phyloP scores from a whole-genome alignment of 1,140 invertebrate species.

The Eufriesea mexicana region DNA sequence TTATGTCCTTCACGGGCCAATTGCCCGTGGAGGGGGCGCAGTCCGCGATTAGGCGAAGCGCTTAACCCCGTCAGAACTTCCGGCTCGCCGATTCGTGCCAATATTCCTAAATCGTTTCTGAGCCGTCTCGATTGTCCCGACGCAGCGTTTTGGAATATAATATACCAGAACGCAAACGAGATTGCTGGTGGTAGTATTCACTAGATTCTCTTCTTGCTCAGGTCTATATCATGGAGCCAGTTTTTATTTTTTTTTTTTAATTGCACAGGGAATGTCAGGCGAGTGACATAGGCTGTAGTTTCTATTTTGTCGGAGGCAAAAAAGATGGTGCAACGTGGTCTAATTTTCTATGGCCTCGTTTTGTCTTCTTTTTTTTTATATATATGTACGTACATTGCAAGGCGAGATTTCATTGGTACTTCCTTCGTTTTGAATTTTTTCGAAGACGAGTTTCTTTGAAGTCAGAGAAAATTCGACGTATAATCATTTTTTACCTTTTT shows the following conservation, averaged over 20 bases:
- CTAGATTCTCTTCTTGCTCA: background rate
- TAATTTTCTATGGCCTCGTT: background rate
- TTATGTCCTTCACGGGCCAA: conserved; percentile 34
- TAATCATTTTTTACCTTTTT: too few relatives aligned
- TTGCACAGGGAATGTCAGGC: background rate
- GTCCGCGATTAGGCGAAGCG: conserved; percentile 8
- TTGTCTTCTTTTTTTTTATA: background rate
- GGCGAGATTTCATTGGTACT: background rate
- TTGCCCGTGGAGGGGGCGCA: background rate
- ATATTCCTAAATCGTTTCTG: background rate
- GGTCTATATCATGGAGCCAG: background rate
- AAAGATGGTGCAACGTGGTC: background rate
- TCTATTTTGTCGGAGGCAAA: background rate
- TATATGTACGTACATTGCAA: too few relatives aligned
- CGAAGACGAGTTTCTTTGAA: background rate
- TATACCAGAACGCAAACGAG: background rate
- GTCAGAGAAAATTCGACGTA: too few relatives aligned
- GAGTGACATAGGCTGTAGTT: background rate
- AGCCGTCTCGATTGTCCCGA: background rate
- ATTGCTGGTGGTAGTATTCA: background rate
- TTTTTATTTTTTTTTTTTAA: background rate
- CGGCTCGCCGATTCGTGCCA: background rate
- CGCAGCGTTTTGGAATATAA: too few relatives aligned
- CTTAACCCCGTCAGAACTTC: conserved; percentile 8
- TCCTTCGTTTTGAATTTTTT: background rate